These are phyloP conservation scores for Sus cebifrons DNA, from an alignment of 2,797 vertebrate species.

Conservation along the genomic window DNA sequence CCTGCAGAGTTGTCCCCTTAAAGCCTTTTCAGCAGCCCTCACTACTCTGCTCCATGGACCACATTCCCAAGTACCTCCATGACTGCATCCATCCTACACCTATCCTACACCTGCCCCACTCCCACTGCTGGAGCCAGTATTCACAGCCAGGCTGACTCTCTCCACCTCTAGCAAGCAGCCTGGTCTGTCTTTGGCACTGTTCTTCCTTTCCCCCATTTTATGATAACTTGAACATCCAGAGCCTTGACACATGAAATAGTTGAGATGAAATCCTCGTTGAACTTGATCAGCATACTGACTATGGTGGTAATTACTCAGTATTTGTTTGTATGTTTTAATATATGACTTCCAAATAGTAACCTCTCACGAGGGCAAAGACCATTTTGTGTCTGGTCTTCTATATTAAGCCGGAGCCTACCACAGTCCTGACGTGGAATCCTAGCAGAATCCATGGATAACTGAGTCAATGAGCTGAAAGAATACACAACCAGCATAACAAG, in stretches of 20 bases:
- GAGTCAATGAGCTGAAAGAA: neutral
- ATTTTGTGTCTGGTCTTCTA: neutral
- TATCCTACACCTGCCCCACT: accelerated
- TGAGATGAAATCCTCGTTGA: neutral
- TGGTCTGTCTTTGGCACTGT: neutral
- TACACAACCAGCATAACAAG: neutral
- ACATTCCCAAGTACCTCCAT: neutral
- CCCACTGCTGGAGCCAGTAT: neutral
- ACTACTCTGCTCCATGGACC: neutral
- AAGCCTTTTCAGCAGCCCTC: neutral
- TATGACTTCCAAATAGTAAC: neutral
- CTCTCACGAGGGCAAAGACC: neutral
- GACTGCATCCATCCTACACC: too few relatives aligned
- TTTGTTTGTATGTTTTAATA: neutral
- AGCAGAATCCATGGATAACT: too few relatives aligned
- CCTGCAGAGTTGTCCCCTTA: neutral
- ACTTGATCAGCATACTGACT: neutral
- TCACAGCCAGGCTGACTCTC: neutral
- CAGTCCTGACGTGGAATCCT: neutral
- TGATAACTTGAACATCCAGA: neutral
- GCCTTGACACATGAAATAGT: neutral
- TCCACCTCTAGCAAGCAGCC: neutral
- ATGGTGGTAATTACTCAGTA: neutral
- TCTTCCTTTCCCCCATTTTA: neutral
- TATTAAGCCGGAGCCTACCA: neutral